phyloP scores from a whole-genome alignment of 2,113 vertebrate species.

The Hemiscyllium ocellatum region DNA sequence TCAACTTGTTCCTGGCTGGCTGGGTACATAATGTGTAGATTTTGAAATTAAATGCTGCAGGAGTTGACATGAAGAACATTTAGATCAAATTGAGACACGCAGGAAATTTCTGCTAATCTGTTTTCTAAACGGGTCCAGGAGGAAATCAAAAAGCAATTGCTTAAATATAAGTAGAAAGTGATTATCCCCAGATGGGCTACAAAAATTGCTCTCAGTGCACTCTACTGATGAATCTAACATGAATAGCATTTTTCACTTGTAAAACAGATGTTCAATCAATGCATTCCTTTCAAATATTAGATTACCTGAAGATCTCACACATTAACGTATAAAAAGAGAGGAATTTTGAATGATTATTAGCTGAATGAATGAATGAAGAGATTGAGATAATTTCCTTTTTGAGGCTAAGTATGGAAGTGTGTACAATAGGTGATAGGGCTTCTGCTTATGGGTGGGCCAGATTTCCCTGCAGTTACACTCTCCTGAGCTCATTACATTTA shows the following conservation, averaged over 20 bases:
- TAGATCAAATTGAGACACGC: conserved; percentile 12
- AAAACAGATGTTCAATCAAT: neutral
- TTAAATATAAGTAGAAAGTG: conserved; percentile 16
- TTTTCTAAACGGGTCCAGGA: conserved; percentile 2
- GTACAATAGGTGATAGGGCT: too few species aligned
- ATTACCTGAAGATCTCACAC: neutral
- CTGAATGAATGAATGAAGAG: neutral
- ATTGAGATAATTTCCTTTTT: neutral
- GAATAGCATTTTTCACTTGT: conserved; percentile 26
- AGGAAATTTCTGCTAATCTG: conserved; percentile 7
- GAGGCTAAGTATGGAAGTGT: too few species aligned
- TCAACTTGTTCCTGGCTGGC: neutral
- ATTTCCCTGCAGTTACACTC: too few species aligned
- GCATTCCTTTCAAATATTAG: conserved; percentile 7
- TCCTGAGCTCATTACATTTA: too few species aligned
- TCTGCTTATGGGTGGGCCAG: too few species aligned
- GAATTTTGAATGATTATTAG: neutral
- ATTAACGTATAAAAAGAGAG: neutral
- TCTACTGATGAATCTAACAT: neutral
- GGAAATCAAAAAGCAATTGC: conserved; percentile 23
- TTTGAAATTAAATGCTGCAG: conserved; percentile 15
- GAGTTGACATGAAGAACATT: conserved; percentile 17
- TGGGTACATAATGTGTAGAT: neutral
- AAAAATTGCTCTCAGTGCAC: conserved; percentile 2
- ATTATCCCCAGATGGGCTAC: conserved; percentile 20